phyloP scores from a whole-genome alignment of 2,888 invertebrate genomes.

The Cryptus viduatorius region DNA sequence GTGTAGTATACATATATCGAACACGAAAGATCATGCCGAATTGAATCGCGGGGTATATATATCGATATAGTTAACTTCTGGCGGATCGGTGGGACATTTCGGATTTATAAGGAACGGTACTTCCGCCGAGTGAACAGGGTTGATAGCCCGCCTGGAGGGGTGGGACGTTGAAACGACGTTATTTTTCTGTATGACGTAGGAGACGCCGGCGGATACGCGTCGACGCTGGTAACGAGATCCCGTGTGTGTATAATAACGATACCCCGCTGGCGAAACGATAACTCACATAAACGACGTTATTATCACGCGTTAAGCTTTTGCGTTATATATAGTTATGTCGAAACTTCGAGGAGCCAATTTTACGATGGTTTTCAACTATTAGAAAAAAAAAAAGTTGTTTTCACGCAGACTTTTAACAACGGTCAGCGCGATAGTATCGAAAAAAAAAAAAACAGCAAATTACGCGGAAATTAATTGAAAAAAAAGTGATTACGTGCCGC shows the following conservation, averaged over 20 bases:
- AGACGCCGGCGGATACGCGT: conserved; percentile 50
- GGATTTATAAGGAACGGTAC: conserved; percentile 43
- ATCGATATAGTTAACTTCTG: conserved; percentile 8
- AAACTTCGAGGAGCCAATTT: background rate
- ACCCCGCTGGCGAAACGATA: conserved; percentile 32
- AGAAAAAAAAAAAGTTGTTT: background rate
- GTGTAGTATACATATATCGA: no score
- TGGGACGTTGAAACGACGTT: background rate
- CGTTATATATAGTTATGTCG: background rate
- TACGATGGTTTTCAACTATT: background rate
- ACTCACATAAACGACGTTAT: conserved; percentile 38
- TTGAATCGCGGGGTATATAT: background rate
- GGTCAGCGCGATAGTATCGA: background rate
- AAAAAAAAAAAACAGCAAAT: background rate
- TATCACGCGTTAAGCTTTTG: background rate
- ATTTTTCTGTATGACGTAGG: conserved; percentile 33
- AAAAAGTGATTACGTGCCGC: background rate
- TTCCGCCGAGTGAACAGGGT: background rate
- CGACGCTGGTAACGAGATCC: conserved; percentile 13
- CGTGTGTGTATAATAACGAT: background rate
- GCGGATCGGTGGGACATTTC: background rate
- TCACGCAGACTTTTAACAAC: background rate
- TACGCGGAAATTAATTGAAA: background rate
- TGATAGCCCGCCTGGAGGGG: conserved; percentile 1
- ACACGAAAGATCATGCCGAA: background rate